Conservation (phyloP, 2,113 vertebrate species). For the Gymnobelideus leadbeateri region DNA sequence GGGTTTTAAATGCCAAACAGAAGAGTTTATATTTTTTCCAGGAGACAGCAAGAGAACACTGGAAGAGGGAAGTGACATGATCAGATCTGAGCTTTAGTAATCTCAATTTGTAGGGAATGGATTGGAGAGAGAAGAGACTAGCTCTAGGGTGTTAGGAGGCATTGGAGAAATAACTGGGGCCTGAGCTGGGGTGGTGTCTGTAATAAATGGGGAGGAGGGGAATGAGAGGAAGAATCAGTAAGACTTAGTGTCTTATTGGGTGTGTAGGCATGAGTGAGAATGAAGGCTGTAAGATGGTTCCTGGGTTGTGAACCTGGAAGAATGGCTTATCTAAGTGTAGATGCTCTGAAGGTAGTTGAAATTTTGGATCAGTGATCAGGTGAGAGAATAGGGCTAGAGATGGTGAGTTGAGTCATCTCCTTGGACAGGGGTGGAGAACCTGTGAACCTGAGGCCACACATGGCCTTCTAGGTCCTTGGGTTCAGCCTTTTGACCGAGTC, state of each 20-base stretch:
- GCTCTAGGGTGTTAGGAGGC: background rate
- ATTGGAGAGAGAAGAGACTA: background rate
- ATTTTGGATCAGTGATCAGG: background rate
- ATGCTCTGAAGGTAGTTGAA: fast-evolving
- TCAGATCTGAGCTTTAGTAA: background rate
- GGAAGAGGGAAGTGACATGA: background rate
- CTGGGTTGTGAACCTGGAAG: no score
- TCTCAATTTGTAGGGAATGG: background rate
- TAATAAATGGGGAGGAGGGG: background rate
- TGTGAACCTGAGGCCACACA: no score
- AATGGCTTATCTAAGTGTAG: no score
- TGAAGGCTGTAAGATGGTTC: no score
- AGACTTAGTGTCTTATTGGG: background rate
- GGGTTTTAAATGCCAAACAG: background rate
- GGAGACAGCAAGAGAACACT: fast-evolving
- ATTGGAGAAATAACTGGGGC: background rate
- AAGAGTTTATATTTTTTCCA: background rate
- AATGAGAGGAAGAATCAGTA: background rate
- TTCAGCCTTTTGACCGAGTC: no score
- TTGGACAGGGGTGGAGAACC: no score
- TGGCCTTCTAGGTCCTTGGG: no score
- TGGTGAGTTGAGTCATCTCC: background rate
- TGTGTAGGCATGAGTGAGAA: background rate
- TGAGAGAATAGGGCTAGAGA: background rate
- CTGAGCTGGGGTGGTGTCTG: background rate